These are phyloP conservation scores for Peromyscus polionotus DNA, from an alignment of 2,113 vertebrate species.

Conservation along the genomic window DNA sequence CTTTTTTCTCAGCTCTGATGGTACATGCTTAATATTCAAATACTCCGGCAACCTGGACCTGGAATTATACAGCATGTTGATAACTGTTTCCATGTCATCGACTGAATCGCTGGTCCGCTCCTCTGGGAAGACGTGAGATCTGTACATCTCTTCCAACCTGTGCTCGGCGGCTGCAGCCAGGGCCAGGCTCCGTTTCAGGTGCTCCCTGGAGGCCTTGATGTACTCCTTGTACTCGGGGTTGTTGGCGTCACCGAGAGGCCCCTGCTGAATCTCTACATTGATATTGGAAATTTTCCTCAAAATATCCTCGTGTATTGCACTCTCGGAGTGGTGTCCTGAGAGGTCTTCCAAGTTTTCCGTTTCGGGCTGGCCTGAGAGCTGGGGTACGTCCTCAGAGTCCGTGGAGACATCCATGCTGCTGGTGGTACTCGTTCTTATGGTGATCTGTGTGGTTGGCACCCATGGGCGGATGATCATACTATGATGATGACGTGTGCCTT, in stretches of 20 bases:
- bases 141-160: conserved; percentile 46
- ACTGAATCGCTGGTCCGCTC: neutral
- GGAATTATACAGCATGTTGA: conserved; percentile 71
- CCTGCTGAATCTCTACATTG: rapidly evolving
- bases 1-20: conserved; percentile 70
- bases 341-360: rapidly evolving
- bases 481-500: neutral
- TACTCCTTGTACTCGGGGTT: neutral
- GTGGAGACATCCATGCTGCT: rapidly evolving
- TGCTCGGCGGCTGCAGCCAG: conserved; percentile 37
- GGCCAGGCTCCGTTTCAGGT: conserved; percentile 54
- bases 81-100: conserved; percentile 45
- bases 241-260: neutral
- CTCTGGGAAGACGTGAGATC: neutral
- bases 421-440: rapidly evolving
- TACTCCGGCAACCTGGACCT: conserved; percentile 63
- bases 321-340: neutral
- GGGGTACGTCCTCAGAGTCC: conserved; percentile 74
- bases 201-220: conserved; percentile 29
- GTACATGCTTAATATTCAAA: conserved; percentile 47
- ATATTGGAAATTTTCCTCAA: conserved; percentile 43
- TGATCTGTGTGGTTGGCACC: rapidly evolving
- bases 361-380: conserved; percentile 57
- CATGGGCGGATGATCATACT: neutral
- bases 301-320: neutral